phyloP scores from a whole-genome alignment of 2,888 invertebrate genomes.

The Scaptomyza caliginosa region DNA sequence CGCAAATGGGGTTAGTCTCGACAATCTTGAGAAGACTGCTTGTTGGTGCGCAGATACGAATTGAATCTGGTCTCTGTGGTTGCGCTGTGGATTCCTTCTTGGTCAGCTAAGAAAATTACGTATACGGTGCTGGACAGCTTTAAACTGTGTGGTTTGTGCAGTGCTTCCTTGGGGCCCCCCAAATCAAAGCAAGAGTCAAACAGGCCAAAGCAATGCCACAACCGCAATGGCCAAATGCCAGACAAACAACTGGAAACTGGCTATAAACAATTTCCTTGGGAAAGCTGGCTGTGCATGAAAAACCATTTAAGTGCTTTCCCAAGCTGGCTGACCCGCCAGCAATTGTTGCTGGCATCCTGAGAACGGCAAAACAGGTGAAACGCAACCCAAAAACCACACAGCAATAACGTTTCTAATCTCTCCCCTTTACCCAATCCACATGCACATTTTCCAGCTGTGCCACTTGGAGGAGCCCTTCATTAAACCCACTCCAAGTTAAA shows the following conservation, averaged over 20 bases:
- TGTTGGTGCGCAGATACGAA: neutral
- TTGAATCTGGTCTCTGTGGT: constrained; percentile 25
- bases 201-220: constrained; percentile 12
- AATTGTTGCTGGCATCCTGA: constrained; percentile 65
- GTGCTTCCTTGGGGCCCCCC: constrained; percentile 61
- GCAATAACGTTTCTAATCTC: constrained; percentile 50
- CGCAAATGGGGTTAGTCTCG: constrained; percentile 59
- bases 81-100: constrained; percentile 68
- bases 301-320: constrained; percentile 77
- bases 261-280: constrained; percentile 71
- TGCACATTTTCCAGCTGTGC: constrained; percentile 20
- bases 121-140: constrained; percentile 61
- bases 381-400: constrained; percentile 33
- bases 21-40: neutral
- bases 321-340: constrained; percentile 64
- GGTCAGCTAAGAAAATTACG: constrained; percentile 68
- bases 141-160: constrained; percentile 28
- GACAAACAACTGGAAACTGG: constrained; percentile 33
- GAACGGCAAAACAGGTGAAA: constrained; percentile 67
- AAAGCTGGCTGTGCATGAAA: constrained; percentile 71
- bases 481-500: constrained; percentile 45
- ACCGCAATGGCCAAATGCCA: constrained; percentile 9
- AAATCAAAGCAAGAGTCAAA: constrained; percentile 6
- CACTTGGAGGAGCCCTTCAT: constrained; percentile 67
- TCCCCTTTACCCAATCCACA: neutral